phyloP scores from a whole-genome alignment of 37 sponge, comb jelly and placozoan genomes.

The Lycopodina hypogea region DNA sequence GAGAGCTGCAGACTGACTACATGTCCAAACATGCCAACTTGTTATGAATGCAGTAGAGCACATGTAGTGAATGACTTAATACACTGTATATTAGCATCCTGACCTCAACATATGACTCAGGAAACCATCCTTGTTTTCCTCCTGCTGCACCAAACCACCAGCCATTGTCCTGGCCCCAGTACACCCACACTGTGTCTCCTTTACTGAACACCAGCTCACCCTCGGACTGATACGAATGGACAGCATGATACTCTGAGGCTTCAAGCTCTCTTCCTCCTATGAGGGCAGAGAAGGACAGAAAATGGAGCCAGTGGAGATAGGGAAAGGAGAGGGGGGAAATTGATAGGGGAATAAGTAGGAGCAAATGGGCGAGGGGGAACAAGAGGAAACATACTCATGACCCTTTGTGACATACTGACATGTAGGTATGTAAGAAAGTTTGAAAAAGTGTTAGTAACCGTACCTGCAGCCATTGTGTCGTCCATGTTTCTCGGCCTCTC shows the following conservation, averaged over 20 bases:
- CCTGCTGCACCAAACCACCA: slow-evolving; percentile 83
- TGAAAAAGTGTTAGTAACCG: no score
- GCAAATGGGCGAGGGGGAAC: background rate
- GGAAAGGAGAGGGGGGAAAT: background rate
- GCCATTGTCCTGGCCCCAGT: slow-evolving; percentile 77
- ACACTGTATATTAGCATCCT: no score
- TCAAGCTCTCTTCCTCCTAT: slow-evolving; percentile 20
- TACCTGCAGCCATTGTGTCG: slow-evolving; percentile 33
- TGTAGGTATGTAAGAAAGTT: no score
- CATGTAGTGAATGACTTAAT: no score
- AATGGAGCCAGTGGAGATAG: background rate
- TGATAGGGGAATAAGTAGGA: background rate
- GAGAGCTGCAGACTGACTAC: no score
- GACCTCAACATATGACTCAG: slow-evolving; percentile 85
- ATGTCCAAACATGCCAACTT: no score
- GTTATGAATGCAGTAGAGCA: no score
- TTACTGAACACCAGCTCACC: slow-evolving; percentile 73
- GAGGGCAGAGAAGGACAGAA: background rate
- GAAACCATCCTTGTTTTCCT: slow-evolving; percentile 78
- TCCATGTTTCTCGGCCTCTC: slow-evolving; percentile 19
- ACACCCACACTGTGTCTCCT: slow-evolving; percentile 71
- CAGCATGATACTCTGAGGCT: slow-evolving; percentile 58
- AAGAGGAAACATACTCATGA: background rate
- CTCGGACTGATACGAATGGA: slow-evolving; percentile 44
- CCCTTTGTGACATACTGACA: no score